Base-by-base conservation (phyloP, 92 coral and sea anemone species). In the Paragorgia papillata region DNA sequence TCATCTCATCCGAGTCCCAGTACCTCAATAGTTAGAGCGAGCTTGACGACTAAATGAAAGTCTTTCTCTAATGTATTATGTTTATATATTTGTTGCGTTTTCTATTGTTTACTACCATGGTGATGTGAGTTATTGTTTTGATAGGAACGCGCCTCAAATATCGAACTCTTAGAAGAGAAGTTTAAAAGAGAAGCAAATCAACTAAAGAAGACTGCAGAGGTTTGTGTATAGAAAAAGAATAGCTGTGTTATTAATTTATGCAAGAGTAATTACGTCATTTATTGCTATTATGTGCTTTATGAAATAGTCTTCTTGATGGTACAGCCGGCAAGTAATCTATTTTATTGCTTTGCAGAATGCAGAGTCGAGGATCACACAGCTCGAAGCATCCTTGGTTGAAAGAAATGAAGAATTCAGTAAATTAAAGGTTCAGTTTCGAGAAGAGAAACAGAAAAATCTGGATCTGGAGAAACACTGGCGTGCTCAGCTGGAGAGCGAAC, bases 131-230 rank as follows among this genome's bases (percentile, higher is more conserved):
- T 19, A 25, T 34, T 19, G 26, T 18, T 22, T 41, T 6, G 39
- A 31, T 20, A 91, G 97, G 97, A 92, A 68, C 83, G 80, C 62
- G 89, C 88, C 62, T 50, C 74, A 20, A 90, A 88, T 29, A 37
- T 90, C 46, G 97, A 88, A 22, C 79, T 90, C 39, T 18, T 81
- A 30, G 92, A 91, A 40, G 91, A 92, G 57, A 92, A 81, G 66
- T 30, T 83, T 20, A 85, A 76, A 31, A 74, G 97, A 75, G 97
- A 92, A 57, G 28, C 60, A 30, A 92, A 88, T 57, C 83, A 64
- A 22, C 70, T 88, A 7, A 64, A 80, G 24, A 84, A 88, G 71
- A 81, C 79, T 63, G 18, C 87, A 1, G 86, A 90, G 92, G 97
- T 89, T 37, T 24, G 69, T 58, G 21, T 71, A 51, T 3, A 25